Evolutionary conservation across 2,113 vertebrate genomes (phyloP), one percentile per base, ranked within the genome.

Genomic region (Nesoenas mayeri): DNA sequence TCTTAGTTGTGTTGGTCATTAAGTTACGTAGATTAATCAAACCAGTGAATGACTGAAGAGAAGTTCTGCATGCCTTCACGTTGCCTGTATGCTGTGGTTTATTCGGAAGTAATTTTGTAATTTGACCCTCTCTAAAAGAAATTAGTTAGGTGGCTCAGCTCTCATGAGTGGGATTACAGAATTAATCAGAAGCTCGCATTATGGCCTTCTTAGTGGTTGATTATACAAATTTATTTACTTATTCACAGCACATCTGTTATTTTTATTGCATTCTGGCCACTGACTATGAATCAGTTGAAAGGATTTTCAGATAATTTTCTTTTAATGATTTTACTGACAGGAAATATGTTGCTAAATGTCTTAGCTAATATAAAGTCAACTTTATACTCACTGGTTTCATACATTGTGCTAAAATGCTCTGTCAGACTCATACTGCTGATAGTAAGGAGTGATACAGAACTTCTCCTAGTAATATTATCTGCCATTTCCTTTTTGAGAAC

Each of bases 401-500:
- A 79, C 6, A 64, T 18, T 36, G 29, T 47, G 65, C 38, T 91
- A 95, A 85, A 92, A 86, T 53, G n/a, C 65, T 81, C 34, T 75
- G 66, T 36, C n/a, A 89, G 66, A 85, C 48, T 74, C 51, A 81
- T 62, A 75, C 38, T 91, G 81, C 64, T 85, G 57, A 88, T 57
- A 94, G 75, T 19, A 86, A 58, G 20, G 70, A 81, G 51, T 20
- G 72, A 91, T 79, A 94, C 34, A 74, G 64, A 91, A 88, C 24
- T 93, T 94, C 86, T 86, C 72, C 77, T 86, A 40, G 62, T 67
- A 86, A 91, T 86, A 65, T 21, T 61, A 96, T 84, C 87, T 96
- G 87, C 61, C 66, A 94, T 91, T 96, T 95, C 67, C 81, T 85
- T 95, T 94, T 64, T 64, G 60, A 96, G 79, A 91, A 80, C 47